Conservation (phyloP, 2,797 vertebrate genomes). For the Ptychadena robeensis region DNA sequence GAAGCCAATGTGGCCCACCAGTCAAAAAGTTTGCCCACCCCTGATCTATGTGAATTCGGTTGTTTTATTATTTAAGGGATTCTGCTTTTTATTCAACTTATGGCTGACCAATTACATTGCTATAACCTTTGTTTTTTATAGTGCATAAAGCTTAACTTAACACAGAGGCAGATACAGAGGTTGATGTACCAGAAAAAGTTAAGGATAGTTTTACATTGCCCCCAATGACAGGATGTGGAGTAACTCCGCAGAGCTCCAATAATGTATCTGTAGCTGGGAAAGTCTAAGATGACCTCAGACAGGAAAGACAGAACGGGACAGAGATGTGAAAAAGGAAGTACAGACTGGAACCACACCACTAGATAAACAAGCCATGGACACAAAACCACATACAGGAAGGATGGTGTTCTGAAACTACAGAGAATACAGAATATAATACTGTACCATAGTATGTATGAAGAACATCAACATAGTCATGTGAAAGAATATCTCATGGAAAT, state of each 20-base stretch:
- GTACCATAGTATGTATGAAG: neutral
- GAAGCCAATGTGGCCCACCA: too few relatives aligned
- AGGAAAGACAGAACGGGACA: conserved; percentile 18
- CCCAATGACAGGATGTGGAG: neutral
- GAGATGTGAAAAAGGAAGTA: conserved; percentile 13
- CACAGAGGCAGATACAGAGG: too few relatives aligned
- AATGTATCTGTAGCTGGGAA: neutral
- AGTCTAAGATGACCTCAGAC: conserved; percentile 4
- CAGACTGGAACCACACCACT: neutral
- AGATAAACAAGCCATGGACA: conserved; percentile 12
- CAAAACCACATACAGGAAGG: conserved; percentile 19
- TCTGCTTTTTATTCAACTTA: too few relatives aligned
- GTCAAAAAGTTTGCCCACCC: too few relatives aligned
- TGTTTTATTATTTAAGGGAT: too few relatives aligned
- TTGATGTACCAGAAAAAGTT: neutral
- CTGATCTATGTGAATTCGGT: too few relatives aligned
- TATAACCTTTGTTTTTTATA: too few relatives aligned
- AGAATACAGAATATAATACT: neutral
- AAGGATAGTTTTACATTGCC: neutral
- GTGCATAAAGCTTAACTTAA: too few relatives aligned
- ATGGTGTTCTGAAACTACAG: neutral
- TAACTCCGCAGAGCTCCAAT: neutral
- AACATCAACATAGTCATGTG: neutral
- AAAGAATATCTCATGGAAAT: too few relatives aligned
- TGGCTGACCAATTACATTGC: too few relatives aligned